These are phyloP conservation scores for Lophochroa leadbeateri DNA, from an alignment of 2,113 vertebrate species.

Conservation along the genomic window DNA sequence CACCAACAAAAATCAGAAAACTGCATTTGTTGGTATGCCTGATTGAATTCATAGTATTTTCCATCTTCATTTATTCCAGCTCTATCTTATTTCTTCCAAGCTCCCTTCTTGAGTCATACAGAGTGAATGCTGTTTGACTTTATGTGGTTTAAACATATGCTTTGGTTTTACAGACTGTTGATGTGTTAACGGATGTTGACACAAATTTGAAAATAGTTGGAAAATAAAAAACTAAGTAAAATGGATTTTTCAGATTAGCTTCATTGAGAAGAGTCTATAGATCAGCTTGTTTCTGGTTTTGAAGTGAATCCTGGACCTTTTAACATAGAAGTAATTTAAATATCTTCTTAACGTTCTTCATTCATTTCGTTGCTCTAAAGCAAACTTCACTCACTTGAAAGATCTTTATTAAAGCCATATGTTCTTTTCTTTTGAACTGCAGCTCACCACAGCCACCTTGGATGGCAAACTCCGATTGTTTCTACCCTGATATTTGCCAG, in stretches of 20 bases:
- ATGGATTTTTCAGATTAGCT: conserved; percentile 37
- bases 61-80: conserved; percentile 31
- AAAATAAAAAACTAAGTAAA: conserved; percentile 40
- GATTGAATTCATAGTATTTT: conserved; percentile 41
- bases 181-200: conserved; percentile 33
- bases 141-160: conserved; percentile 44
- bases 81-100: conserved; percentile 16
- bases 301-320: background rate
- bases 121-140: conserved; percentile 25
- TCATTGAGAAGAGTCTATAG: background rate
- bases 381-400: conserved; percentile 1
- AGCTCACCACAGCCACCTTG: conserved; percentile 88
- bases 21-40: conserved; percentile 3
- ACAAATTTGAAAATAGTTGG: conserved; percentile 39
- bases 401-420: background rate
- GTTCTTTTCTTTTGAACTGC: conserved; percentile 35
- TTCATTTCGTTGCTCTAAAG: background rate
- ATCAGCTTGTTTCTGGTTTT: background rate
- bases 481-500: conserved; percentile 43
- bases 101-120: background rate
- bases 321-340: conserved; percentile 16
- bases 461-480: conserved; percentile 87
- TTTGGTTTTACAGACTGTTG: conserved; percentile 39
- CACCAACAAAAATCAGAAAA: conserved; percentile 35
- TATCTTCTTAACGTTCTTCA: background rate